These are phyloP conservation scores for Procavia capensis DNA, from an alignment of 2,113 vertebrate species.

Conservation along the genomic window DNA sequence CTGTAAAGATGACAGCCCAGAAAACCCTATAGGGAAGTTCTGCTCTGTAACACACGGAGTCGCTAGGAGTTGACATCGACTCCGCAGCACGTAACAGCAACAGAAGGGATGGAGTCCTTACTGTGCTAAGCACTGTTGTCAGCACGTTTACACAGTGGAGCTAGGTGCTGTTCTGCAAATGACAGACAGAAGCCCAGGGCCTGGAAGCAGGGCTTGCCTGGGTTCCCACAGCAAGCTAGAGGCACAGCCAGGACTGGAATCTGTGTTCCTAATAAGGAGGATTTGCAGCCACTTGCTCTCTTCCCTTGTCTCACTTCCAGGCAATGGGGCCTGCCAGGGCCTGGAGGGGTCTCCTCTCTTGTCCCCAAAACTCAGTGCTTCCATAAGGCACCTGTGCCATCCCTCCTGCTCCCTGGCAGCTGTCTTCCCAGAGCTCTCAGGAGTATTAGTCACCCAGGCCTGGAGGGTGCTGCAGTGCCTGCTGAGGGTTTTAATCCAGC, in stretches of 20 bases:
- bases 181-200: not conserved
- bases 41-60: not conserved
- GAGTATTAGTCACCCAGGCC: not conserved
- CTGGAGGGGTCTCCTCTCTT: conserved; percentile 10
- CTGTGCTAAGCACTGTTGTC: not conserved
- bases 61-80: not conserved
- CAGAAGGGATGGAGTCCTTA: not conserved
- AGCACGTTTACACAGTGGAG: accelerated
- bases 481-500: not conserved
- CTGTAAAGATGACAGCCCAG: not conserved
- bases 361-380: not conserved
- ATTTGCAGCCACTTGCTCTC: not conserved
- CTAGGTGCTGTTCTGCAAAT: not conserved
- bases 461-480: not conserved
- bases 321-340: not conserved
- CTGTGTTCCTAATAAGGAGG: not conserved
- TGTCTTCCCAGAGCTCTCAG: not conserved
- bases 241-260: not conserved
- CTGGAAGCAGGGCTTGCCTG: not conserved
- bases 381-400: not conserved
- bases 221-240: not conserved
- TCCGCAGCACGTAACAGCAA: not conserved
- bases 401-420: not conserved
- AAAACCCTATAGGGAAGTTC: not conserved
- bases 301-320: not conserved